These are phyloP conservation scores for Dipus sagitta DNA, from an alignment of 2,797 vertebrate species.

Conservation along the genomic window DNA sequence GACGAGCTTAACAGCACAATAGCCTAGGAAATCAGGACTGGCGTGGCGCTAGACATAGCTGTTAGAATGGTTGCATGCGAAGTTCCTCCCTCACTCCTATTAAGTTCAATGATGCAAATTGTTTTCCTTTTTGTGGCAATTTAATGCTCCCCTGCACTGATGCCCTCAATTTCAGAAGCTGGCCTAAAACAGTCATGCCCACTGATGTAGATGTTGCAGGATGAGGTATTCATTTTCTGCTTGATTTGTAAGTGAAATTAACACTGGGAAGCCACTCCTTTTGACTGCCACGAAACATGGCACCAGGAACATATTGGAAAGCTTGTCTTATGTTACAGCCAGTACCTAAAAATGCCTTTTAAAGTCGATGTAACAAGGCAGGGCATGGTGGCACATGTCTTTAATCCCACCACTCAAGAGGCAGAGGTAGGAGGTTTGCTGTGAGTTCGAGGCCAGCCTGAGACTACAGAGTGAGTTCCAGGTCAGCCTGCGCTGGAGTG, in stretches of 20 bases:
- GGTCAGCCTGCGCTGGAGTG: no score
- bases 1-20: not conserved
- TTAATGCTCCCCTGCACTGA: slow-evolving; percentile 71
- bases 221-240: slow-evolving; percentile 76
- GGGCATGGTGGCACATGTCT: no score
- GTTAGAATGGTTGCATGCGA: not conserved
- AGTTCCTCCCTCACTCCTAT: not conserved
- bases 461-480: no score
- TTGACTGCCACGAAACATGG: slow-evolving; percentile 74
- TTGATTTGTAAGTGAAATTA: slow-evolving; percentile 76
- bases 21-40: slow-evolving; percentile 23
- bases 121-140: slow-evolving; percentile 70
- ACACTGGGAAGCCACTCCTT: slow-evolving; percentile 51
- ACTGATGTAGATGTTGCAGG: slow-evolving; percentile 23
- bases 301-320: slow-evolving; percentile 50
- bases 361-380: slow-evolving; percentile 36
- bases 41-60: not conserved
- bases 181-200: slow-evolving; percentile 33
- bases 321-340: slow-evolving; percentile 39
- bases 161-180: slow-evolving; percentile 38
- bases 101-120: slow-evolving; percentile 53
- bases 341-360: slow-evolving; percentile 56
- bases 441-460: no score
- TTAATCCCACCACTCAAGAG: no score
- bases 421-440: no score